These are phyloP conservation scores for Ophiothrix spiculata DNA, from an alignment of 35 echinoderm and acorn worm genomes.

Conservation along the genomic window DNA sequence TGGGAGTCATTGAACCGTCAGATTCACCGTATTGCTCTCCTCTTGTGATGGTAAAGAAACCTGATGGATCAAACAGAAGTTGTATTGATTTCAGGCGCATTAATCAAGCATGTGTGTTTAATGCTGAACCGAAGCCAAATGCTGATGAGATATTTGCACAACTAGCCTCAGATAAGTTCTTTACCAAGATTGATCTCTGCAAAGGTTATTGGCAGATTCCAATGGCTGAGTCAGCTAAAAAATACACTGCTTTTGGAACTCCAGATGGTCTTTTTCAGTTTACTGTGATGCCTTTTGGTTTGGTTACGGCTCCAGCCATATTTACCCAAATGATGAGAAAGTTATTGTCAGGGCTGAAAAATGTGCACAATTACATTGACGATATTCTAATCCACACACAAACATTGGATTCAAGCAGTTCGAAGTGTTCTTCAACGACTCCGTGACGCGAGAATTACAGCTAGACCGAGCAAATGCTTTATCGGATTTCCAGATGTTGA, in stretches of 20 bases:
- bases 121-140: conserved; percentile 54
- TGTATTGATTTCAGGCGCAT: conserved; percentile 36
- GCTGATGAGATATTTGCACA: conserved; percentile 48
- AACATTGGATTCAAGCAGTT: background rate
- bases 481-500: conserved; percentile 13
- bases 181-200: conserved; percentile 54
- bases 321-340: conserved; percentile 54
- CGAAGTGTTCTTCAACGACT: background rate
- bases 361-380: no score
- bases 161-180: conserved; percentile 19
- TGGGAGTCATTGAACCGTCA: conserved; percentile 31
- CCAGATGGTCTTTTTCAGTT: conserved; percentile 52
- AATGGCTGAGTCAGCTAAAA: conserved; percentile 20
- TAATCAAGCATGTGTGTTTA: conserved; percentile 39
- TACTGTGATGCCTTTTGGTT: conserved; percentile 48
- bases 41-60: conserved; percentile 59
- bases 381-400: no score
- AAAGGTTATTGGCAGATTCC: conserved; percentile 76
- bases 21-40: conserved; percentile 56
- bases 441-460: background rate
- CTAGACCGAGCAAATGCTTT: conserved; percentile 35
- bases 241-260: conserved; percentile 61
- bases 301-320: conserved; percentile 28
- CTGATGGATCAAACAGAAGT: no score
- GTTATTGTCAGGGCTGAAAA: conserved; percentile 32